Evolutionary conservation across 2,888 invertebrate species (phyloP).

Genomic region (Gnatocerus cornutus): DNA sequence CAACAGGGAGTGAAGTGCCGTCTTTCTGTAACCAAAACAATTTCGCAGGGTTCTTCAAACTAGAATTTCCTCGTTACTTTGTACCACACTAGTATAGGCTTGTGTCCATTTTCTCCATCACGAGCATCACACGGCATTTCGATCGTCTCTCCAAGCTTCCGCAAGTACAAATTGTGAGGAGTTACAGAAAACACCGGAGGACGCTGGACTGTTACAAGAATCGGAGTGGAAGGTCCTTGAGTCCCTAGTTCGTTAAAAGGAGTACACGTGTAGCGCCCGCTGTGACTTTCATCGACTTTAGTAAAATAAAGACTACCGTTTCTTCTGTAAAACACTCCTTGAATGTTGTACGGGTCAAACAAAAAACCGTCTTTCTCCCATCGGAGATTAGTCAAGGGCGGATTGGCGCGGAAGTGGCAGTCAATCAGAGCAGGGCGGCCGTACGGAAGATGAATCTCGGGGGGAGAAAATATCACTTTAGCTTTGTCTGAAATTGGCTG

Average conservation of each 20-base stretch:
- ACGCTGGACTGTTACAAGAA: constrained; percentile 88
- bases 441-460: constrained; percentile 87
- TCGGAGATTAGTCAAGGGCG: constrained; percentile 88
- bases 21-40: constrained; percentile 74
- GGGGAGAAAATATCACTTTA: constrained; percentile 90
- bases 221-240: constrained; percentile 87
- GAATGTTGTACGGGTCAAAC: constrained; percentile 92
- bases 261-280: constrained; percentile 91
- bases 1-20: constrained; percentile 79
- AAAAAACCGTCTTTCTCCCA: constrained; percentile 96
- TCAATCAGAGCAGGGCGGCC: constrained; percentile 89
- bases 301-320: constrained; percentile 86
- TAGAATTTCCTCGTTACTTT: constrained; percentile 68
- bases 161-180: constrained; percentile 89
- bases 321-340: constrained; percentile 87
- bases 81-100: constrained; percentile 80
- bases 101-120: constrained; percentile 79
- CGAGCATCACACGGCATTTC: constrained; percentile 88
- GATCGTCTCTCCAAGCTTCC: constrained; percentile 85
- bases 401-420: constrained; percentile 94
- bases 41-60: not conserved
- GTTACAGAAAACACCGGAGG: constrained; percentile 88
- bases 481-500: constrained; percentile 94
- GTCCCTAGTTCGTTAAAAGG: constrained; percentile 93
- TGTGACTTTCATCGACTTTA: constrained; percentile 89